These are phyloP conservation scores for Theonella swinhoei DNA, from an alignment of 37 sponge, comb jelly and placozoan genomes.

Conservation along the genomic window DNA sequence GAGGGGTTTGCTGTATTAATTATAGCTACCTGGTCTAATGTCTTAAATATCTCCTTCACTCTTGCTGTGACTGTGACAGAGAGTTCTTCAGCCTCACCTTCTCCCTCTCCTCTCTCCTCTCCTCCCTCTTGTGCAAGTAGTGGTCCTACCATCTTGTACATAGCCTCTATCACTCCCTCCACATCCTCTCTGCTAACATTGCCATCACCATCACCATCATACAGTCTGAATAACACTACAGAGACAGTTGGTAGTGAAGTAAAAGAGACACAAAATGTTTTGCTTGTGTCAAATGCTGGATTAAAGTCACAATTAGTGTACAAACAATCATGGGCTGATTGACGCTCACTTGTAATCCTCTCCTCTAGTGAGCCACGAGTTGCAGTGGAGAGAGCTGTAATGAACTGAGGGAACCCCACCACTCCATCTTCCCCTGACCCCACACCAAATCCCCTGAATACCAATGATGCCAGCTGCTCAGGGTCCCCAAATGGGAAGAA, in stretches of 20 bases:
- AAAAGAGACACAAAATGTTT: neutral
- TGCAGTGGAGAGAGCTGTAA: conserved; percentile 65
- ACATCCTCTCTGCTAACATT: conserved; percentile 49
- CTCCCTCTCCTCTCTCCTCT: conserved; percentile 2
- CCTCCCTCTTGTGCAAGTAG: neutral
- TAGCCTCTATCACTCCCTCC: conserved; percentile 43
- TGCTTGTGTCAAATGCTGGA: neutral
- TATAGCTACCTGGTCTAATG: neutral
- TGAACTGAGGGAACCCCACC: conserved; percentile 77
- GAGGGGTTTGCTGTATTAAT: neutral
- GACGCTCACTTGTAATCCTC: conserved; percentile 65
- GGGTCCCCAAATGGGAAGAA: conserved; percentile 83
- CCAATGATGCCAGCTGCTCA: conserved; percentile 40
- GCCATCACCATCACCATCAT: conserved; percentile 53
- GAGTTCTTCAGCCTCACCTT: conserved; percentile 38
- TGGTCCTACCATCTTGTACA: conserved; percentile 68
- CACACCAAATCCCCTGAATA: conserved; percentile 59
- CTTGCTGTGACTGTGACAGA: neutral
- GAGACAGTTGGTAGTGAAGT: neutral
- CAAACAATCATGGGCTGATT: too few species aligned
- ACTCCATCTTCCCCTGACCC: conserved; percentile 44
- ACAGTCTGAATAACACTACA: conserved; percentile 60
- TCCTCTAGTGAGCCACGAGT: conserved; percentile 81
- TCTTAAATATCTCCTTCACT: neutral
- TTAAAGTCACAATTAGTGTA: neutral